Percentiles rank a stretch among this genome's conserved stretches.
These are phyloP conservation scores for Corythucha ciliata DNA, from an alignment of 2,888 invertebrate species.

Conservation along the genomic window DNA sequence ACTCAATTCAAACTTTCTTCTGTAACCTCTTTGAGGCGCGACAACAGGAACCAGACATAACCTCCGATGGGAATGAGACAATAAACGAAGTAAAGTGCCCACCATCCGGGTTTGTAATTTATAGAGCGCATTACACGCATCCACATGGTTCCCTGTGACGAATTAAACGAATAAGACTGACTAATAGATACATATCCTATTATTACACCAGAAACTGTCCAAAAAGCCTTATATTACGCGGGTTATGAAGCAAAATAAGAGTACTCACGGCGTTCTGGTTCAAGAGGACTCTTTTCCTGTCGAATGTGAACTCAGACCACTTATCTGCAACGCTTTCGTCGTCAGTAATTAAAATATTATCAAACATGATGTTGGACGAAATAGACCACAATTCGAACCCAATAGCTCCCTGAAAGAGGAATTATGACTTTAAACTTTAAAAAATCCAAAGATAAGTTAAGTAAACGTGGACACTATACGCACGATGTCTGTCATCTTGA, in stretches of 20 bases:
- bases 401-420: slow-evolving; percentile 70
- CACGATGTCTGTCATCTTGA: slow-evolving; percentile 68
- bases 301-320: slow-evolving; percentile 77
- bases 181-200: neutral
- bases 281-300: slow-evolving; percentile 69
- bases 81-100: slow-evolving; percentile 70
- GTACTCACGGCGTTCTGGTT: slow-evolving; percentile 66
- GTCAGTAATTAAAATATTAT: slow-evolving; percentile 88
- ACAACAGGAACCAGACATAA: slow-evolving; percentile 60
- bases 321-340: slow-evolving; percentile 61
- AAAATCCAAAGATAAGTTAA: neutral
- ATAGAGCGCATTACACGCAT: slow-evolving; percentile 61
- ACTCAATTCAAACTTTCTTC: too few species aligned
- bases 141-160: slow-evolving; percentile 54
- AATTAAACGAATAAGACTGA: slow-evolving; percentile 16
- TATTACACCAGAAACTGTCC: neutral
- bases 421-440: slow-evolving; percentile 17
- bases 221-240: neutral
- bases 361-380: slow-evolving; percentile 88
- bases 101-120: slow-evolving; percentile 71
- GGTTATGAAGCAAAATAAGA: neutral
- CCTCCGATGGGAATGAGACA: slow-evolving; percentile 59
- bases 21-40: slow-evolving; percentile 57
- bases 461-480: slow-evolving; percentile 41
- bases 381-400: slow-evolving; percentile 99